A percentile compares a stretch with the other conserved stretches of the same genome.
Evolutionary conservation across 2,888 invertebrate genomes (phyloP).

Genomic region (Cantharis nigra): DNA sequence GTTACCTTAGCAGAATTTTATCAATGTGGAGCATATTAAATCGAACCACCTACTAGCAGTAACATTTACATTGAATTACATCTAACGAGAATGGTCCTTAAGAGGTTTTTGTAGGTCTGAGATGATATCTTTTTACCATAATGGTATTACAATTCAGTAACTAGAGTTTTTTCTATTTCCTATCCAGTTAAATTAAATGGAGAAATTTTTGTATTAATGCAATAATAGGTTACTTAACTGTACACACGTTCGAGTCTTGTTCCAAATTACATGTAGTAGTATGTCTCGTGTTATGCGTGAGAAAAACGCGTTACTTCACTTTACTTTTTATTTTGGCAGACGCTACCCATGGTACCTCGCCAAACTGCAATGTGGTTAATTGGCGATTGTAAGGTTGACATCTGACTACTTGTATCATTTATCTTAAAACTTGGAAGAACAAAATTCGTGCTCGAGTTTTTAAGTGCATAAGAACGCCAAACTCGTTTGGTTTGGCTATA

Average conservation of each 20-base stretch:
- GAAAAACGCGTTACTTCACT: constrained; percentile 8
- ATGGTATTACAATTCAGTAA: background rate
- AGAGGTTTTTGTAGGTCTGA: background rate
- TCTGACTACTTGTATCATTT: constrained; percentile 20
- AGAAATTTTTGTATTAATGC: background rate
- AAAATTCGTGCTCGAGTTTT: background rate
- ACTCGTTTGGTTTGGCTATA: background rate
- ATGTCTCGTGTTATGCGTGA: constrained; percentile 12
- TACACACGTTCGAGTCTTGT: constrained; percentile 9
- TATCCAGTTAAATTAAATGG: background rate
- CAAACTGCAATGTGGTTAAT: constrained; percentile 18
- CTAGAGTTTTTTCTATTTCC: background rate
- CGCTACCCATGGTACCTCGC: constrained; percentile 14
- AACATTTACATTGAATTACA: constrained; percentile 28
- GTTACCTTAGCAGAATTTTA: constrained; percentile 15
- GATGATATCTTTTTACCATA: background rate
- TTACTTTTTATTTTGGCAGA: constrained; percentile 23
- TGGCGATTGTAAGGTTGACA: constrained; percentile 25
- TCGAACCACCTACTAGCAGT: constrained; percentile 5
- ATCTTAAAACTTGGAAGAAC: constrained; percentile 5
- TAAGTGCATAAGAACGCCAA: background rate
- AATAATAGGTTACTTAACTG: constrained; percentile 15
- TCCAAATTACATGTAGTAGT: constrained; percentile 8
- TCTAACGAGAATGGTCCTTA: constrained; percentile 15
- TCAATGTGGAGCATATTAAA: constrained; percentile 21